Evolutionary conservation across 2,113 vertebrate species (phyloP).

Genomic region (Lampris incognitus): DNA sequence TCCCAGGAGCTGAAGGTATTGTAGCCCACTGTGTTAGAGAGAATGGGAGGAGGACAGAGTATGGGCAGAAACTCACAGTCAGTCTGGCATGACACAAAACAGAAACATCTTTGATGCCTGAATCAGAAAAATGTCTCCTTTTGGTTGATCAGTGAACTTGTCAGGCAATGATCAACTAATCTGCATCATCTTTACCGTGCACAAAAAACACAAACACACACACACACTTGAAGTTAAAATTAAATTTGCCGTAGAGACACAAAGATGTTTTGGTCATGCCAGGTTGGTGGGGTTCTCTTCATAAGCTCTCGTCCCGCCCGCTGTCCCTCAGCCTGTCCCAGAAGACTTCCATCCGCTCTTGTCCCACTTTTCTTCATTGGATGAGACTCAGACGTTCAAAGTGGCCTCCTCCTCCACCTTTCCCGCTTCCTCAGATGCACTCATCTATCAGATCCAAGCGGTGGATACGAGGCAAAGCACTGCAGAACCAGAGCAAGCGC

Average conservation of each 20-base stretch:
- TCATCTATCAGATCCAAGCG: constrained; percentile 42
- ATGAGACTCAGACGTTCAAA: constrained; percentile 70
- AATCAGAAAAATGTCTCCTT: constrained; percentile 14
- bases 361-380: constrained; percentile 70
- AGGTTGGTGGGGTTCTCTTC: constrained; percentile 60
- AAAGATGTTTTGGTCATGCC: constrained; percentile 53
- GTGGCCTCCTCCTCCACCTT: constrained; percentile 72
- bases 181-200: background rate
- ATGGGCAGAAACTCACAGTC: constrained; percentile 61
- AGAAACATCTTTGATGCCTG: constrained; percentile 30
- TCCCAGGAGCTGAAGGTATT: constrained; percentile 86
- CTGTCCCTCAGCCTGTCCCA: constrained; percentile 75
- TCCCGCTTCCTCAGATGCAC: constrained; percentile 75
- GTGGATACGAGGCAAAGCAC: constrained; percentile 36
- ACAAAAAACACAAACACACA: background rate
- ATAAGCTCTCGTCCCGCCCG: constrained; percentile 66
- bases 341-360: constrained; percentile 75
- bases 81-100: constrained; percentile 61
- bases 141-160: background rate
- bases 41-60: constrained; percentile 71
- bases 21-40: constrained; percentile 72
- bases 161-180: background rate
- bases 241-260: constrained; percentile 1
- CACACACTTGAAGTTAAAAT: background rate
- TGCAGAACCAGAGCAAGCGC: constrained; percentile 16